A percentile compares a stretch with the other conserved stretches of the same genome.
Conservation (phyloP, 2,797 vertebrate genomes). For the Pseudochromis fuscus region DNA sequence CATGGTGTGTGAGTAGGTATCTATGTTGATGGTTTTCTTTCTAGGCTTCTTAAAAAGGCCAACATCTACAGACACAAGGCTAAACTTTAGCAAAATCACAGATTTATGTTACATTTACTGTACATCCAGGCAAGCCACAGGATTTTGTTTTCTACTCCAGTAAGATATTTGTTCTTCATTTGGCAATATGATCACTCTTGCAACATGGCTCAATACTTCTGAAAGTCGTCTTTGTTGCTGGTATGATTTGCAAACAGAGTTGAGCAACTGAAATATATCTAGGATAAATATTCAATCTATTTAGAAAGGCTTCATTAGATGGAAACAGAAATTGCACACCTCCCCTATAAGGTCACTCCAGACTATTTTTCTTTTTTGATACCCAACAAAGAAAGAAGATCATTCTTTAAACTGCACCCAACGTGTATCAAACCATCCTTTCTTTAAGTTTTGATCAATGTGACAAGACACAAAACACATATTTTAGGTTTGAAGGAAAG, state of each 20-base stretch:
- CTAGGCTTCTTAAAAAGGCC: slow-evolving; percentile 60
- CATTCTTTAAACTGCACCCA: slow-evolving; percentile 43
- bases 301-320: slow-evolving; percentile 63
- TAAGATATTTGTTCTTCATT: slow-evolving; percentile 80
- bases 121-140: slow-evolving; percentile 64
- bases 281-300: slow-evolving; percentile 56
- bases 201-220: slow-evolving; percentile 73
- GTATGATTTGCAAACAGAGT: slow-evolving; percentile 69
- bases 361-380: slow-evolving; percentile 47
- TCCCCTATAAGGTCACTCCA: slow-evolving; percentile 66
- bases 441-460: slow-evolving; percentile 35
- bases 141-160: slow-evolving; percentile 53
- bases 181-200: slow-evolving; percentile 76
- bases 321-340: slow-evolving; percentile 71
- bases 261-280: slow-evolving; percentile 53
- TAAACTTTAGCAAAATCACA: slow-evolving; percentile 65
- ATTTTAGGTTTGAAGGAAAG: slow-evolving; percentile 24
- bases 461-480: slow-evolving; percentile 31
- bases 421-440: slow-evolving; percentile 51
- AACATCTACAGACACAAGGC: slow-evolving; percentile 61
- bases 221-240: slow-evolving; percentile 73
- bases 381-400: slow-evolving; percentile 25
- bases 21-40: slow-evolving; percentile 47
- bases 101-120: slow-evolving; percentile 63
- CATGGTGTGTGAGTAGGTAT: slow-evolving; percentile 57